Evolutionary conservation across 2,113 vertebrate genomes (phyloP), one percentile per base, ranked within the genome.

Genomic region (Vimba vimba): DNA sequence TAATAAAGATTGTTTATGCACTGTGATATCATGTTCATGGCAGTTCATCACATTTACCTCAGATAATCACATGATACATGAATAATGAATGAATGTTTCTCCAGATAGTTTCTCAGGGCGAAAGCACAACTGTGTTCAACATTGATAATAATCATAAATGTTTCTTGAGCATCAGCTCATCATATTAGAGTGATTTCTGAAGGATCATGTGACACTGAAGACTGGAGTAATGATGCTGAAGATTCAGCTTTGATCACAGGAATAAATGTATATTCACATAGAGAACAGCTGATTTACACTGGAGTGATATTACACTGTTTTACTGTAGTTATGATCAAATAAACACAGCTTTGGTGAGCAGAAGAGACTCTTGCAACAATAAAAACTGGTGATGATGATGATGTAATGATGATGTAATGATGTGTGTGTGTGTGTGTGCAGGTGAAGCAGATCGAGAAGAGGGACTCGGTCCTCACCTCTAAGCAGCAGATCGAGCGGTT

Each of bases 391-490:
- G 43, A 33, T 33, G 45, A 1, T 47, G 45, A 12, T 47, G 10
- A 12, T 47, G 45, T 47, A 2, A 27, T 27, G 27, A 27, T 27
- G 27, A 47, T 47, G 45, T 50, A 12, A 50, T 50, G 47, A 15
- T 50, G 6, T 73, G 30, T 25, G n/a, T 79, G 73, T 39, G 0
- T 57, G 21, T 6, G 17, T 39, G 7, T 3, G 85, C 91, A 99
- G 98, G 98, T 99, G 86, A 99, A 99, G 87, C 98, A 99, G 87
- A 99, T 99, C 85, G 98, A 99, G 91, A 99, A 97, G 91, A 95
- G 98, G 89, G 98, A 99, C 89, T 99, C 98, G 0, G 98, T 99
- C 87, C 91, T 99, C 69, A 99, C 98, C 0, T 96, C 97, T 23
- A 98, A 99, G 94, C 99, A 99, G 91, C 98, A 99, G 87, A 99